Conservation (phyloP, 2,797 vertebrate species). For the Chaenodraco wilsoni region DNA sequence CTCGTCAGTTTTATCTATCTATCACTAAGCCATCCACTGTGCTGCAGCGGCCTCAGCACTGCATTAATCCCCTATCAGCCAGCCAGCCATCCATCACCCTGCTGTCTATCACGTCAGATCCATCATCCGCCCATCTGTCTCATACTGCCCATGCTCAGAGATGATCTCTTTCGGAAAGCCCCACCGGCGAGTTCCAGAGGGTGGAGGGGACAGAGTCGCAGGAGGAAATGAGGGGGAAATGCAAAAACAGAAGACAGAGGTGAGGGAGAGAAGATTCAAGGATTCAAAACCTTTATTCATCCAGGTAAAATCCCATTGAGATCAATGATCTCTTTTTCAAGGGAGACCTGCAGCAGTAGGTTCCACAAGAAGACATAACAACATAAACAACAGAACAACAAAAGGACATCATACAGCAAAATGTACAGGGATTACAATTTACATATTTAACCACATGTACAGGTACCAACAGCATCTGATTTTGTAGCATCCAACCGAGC, state of each 20-base stretch:
- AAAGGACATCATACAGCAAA: no score
- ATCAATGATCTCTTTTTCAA: no score
- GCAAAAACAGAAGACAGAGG: constrained; percentile 50
- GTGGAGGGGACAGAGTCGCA: constrained; percentile 56
- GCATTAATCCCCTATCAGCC: constrained; percentile 87
- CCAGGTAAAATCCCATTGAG: no score
- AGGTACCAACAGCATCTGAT: no score
- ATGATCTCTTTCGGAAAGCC: constrained; percentile 73
- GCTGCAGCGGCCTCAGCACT: constrained; percentile 73
- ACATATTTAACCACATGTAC: no score
- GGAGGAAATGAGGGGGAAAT: constrained; percentile 66
- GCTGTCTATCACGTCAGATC: constrained; percentile 86
- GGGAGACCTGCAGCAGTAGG: no score
- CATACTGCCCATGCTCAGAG: constrained; percentile 71
- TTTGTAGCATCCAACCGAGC: no score
- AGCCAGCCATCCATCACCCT: constrained; percentile 84
- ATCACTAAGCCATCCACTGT: constrained; percentile 80
- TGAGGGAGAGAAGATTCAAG: constrained; percentile 56
- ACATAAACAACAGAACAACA: no score
- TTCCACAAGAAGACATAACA: no score
- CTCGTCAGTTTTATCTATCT: constrained; percentile 86
- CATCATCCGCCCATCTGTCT: constrained; percentile 89
- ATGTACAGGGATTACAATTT: no score
- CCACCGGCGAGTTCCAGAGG: constrained; percentile 56
- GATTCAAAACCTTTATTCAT: no score